Conservation (phyloP, 2,888 invertebrate genomes). For the Arge pagana region DNA sequence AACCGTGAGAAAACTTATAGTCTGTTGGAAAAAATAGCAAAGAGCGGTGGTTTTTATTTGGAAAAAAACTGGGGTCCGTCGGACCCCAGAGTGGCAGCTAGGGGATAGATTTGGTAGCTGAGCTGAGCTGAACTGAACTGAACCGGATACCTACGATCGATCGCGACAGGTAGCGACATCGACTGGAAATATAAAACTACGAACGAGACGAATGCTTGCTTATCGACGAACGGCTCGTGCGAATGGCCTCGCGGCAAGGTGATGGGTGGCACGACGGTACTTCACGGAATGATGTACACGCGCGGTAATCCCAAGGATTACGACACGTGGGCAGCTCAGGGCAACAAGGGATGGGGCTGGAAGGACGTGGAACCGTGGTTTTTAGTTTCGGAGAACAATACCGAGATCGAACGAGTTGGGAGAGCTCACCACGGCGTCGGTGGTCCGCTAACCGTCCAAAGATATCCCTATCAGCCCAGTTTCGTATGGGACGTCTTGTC, state of each 20-base stretch:
- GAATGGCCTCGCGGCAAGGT: conserved; percentile 75
- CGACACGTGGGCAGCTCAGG: conserved; percentile 72
- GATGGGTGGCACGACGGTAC: conserved; percentile 71
- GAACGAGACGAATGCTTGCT: conserved; percentile 67
- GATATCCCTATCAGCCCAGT: conserved; percentile 69
- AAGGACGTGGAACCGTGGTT: conserved; percentile 69
- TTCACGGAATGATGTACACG: conserved; percentile 85
- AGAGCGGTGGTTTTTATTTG: too few species aligned
- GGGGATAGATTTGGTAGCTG: too few species aligned
- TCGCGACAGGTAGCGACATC: conserved; percentile 58
- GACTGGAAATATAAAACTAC: conserved; percentile 74
- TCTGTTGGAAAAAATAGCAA: too few species aligned
- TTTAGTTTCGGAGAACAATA: conserved; percentile 69
- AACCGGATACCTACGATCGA: too few species aligned
- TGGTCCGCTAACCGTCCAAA: conserved; percentile 64
- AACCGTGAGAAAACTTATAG: too few species aligned
- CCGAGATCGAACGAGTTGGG: conserved; percentile 66
- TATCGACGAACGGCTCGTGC: conserved; percentile 59
- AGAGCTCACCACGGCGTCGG: conserved; percentile 64
- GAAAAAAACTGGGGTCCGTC: too few species aligned
- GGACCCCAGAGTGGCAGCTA: too few species aligned
- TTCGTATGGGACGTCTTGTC: conserved; percentile 66
- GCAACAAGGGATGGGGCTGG: conserved; percentile 77
- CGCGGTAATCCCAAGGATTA: conserved; percentile 76
- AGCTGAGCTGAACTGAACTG: too few species aligned